phyloP scores from a whole-genome alignment of 53 echinoderm and acorn worm genomes.

The Pentamera pediparva region DNA sequence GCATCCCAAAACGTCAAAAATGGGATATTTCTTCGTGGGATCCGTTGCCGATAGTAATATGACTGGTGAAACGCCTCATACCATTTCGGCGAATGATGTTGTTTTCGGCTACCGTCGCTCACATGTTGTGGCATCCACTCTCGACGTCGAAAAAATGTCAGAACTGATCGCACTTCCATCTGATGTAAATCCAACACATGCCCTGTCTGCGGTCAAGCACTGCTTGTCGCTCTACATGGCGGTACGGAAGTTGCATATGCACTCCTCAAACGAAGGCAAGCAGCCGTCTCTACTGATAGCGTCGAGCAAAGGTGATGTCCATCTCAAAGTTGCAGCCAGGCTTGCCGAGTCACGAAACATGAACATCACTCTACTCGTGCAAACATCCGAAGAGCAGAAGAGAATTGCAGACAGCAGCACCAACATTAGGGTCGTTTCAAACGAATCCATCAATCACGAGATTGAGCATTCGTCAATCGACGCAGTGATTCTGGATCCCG shows the following conservation, averaged over 20 bases:
- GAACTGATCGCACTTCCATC: neutral
- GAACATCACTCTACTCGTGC: neutral
- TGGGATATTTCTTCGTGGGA: neutral
- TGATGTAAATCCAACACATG: neutral
- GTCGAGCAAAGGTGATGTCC: too few species aligned
- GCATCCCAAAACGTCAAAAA: neutral
- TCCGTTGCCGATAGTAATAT: neutral
- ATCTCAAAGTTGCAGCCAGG: too few species aligned
- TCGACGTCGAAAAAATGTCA: neutral
- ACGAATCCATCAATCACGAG: neutral
- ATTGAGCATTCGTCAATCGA: neutral
- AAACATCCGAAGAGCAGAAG: neutral
- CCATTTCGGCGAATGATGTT: neutral
- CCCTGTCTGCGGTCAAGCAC: neutral
- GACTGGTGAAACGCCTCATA: neutral
- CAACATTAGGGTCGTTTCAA: neutral
- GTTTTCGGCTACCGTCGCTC: neutral
- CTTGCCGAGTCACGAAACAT: neutral
- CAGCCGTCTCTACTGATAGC: too few species aligned
- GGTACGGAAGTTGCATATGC: too few species aligned
- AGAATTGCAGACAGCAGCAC: neutral
- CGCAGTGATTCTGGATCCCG: neutral
- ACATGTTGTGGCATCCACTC: neutral
- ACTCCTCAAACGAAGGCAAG: too few species aligned
- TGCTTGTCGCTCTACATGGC: constrained; percentile 4